Conservation (phyloP, 2,113 vertebrate species). For the Caretta caretta region DNA sequence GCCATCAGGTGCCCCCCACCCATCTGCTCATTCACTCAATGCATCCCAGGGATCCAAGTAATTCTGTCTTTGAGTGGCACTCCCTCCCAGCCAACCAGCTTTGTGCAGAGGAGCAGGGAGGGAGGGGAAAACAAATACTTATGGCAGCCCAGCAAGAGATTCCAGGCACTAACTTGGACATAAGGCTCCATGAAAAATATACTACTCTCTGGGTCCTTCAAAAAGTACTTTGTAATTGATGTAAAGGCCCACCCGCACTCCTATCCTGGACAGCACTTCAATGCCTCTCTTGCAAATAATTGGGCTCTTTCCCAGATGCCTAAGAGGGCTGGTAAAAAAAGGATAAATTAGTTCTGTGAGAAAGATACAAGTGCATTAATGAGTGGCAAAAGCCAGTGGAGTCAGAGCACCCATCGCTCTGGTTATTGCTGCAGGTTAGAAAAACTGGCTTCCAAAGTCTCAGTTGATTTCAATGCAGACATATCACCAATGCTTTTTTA, state of each 20-base stretch:
- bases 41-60: too few species aligned
- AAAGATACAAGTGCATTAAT: background rate
- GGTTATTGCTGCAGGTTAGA: background rate
- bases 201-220: fast-evolving
- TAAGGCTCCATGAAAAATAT: too few species aligned
- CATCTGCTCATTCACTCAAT: too few species aligned
- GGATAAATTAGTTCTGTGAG: background rate
- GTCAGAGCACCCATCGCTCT: background rate
- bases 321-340: fast-evolving
- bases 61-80: too few species aligned
- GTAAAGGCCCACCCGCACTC: background rate
- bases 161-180: background rate
- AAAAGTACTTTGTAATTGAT: background rate
- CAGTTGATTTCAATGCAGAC: background rate
- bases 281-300: background rate
- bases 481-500: fast-evolving
- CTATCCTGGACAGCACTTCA: background rate
- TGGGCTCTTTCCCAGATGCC: background rate
- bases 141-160: background rate
- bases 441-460: background rate
- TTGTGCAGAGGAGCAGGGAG: too few species aligned
- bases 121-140: too few species aligned
- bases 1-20: too few species aligned
- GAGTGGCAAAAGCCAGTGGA: background rate
- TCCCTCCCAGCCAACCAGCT: too few species aligned